Evolutionary conservation across 2,888 invertebrate species (phyloP), one percentile per base, ranked within the genome.

Genomic region (Hypercompe scribonia): DNA sequence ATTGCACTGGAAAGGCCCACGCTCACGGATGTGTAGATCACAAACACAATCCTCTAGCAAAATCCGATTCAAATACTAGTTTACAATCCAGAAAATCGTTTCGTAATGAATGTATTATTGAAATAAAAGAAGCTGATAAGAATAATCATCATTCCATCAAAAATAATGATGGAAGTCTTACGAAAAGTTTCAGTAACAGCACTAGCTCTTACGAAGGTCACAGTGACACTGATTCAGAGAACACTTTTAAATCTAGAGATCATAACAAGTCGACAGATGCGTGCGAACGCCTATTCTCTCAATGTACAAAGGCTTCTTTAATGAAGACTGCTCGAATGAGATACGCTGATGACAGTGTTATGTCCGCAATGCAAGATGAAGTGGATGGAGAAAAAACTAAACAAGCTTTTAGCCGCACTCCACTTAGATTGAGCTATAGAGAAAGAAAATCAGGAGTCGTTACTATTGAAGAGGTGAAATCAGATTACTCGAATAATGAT

Each of bases 1-100:
- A 97, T 71, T 98, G 98, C 90, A 97, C 97, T 50, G 98, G 98
- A 46, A 97, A 97, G 86, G 97, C 97, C 1, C 98, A 98, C 88
- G 98, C 97, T 21, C 96, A 97, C 82, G 98, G 98, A 68, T 97
- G 97, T 84, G 91, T 93, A 7, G 97, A 97, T 82, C 93, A 95
- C 70, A 92, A 93, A 81, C 92, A 93, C 73, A 91, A 94, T 82
- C 90, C 92, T 68, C 90, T 96, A 24, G 90, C 92, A 24, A 96
- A 94, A 88, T 95, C 95, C 2, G 96, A 95, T 80, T 95, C 96
- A 8, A 95, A 92, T 86, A 90, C 92, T 70, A 94, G 95, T 81
- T 86, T 96, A 7, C 95, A 95, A 79, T 95, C 95, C 7, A 91
- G 89, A 68, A 95, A 92, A 86, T 95, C 94, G 1, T 93, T 93